Conservation (phyloP, 2,797 vertebrate genomes). For the Babyrousa celebensis region DNA sequence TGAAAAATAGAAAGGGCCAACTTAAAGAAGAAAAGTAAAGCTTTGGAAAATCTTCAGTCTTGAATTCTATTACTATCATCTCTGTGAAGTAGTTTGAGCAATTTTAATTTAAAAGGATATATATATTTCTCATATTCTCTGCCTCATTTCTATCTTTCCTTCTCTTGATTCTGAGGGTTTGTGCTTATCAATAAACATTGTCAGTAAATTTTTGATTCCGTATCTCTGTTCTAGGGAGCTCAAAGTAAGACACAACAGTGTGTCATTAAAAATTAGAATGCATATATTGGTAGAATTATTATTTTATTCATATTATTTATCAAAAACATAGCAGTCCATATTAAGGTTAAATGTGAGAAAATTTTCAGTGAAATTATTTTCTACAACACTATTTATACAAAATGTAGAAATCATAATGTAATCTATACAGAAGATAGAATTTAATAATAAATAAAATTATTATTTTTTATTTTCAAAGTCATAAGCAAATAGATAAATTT, state of each 20-base stretch:
- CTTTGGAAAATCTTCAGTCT: background rate
- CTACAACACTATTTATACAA: background rate
- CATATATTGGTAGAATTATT: background rate
- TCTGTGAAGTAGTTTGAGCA: background rate
- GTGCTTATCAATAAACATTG: background rate
- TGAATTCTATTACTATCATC: background rate
- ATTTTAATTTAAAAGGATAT: background rate
- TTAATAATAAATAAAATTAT: slow-evolving; percentile 76
- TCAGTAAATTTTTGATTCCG: background rate
- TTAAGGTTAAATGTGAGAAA: slow-evolving; percentile 71
- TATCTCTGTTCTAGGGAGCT: background rate
- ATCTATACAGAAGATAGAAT: slow-evolving; percentile 52
- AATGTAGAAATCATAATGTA: slow-evolving; percentile 71
- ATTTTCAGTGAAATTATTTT: slow-evolving; percentile 77
- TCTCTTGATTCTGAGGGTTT: background rate
- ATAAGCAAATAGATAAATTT: slow-evolving; percentile 68
- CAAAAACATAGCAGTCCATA: slow-evolving; percentile 49
- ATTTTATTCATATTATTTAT: slow-evolving; percentile 64
- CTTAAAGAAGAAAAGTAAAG: slow-evolving; percentile 43
- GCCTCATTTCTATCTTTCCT: background rate
- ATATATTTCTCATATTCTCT: background rate
- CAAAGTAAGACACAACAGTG: background rate
- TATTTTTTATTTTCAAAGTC: slow-evolving; percentile 33
- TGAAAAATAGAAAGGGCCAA: slow-evolving; percentile 37
- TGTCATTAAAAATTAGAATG: background rate